Percentiles rank a stretch among this genome's conserved stretches.
These are phyloP conservation scores for Benitochromis conjunctus DNA, from an alignment of 2,113 vertebrate genomes.

Conservation along the genomic window DNA sequence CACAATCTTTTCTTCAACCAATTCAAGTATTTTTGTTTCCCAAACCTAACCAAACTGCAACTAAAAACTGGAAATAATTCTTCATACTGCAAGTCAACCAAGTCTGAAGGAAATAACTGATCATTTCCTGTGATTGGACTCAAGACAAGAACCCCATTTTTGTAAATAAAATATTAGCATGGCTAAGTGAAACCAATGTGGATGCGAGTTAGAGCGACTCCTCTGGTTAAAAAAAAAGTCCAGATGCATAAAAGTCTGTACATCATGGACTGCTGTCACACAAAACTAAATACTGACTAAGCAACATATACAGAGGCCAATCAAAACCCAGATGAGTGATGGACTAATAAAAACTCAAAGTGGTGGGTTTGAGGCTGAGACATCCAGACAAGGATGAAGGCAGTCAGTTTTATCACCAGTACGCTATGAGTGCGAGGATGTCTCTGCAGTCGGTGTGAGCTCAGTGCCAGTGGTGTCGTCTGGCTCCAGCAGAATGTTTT, in stretches of 20 bases:
- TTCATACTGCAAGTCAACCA: not conserved
- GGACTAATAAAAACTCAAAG: not conserved
- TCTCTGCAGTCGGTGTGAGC: not conserved
- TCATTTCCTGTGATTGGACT: not conserved
- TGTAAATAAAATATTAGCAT: not conserved
- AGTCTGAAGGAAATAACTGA: not conserved
- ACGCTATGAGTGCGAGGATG: not conserved
- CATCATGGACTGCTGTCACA: rapidly evolving
- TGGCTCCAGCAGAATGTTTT: not conserved
- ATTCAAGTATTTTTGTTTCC: not conserved
- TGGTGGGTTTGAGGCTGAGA: not conserved
- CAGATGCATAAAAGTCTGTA: not conserved
- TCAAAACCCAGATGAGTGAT: not conserved
- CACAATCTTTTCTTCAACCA: not conserved
- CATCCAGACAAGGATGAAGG: not conserved
- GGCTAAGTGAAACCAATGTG: not conserved
- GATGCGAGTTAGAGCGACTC: not conserved
- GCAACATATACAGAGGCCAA: not conserved
- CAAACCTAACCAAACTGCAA: not conserved
- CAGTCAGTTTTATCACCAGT: not conserved
- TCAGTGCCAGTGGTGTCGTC: not conserved
- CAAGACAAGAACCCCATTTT: not conserved
- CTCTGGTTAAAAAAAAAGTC: not conserved
- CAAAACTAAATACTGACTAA: not conserved
- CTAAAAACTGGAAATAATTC: not conserved